Percentiles rank a stretch among this genome's conserved stretches.
These are phyloP conservation scores for Miniopterus natalensis DNA, from an alignment of 2,113 vertebrate genomes.

Conservation along the genomic window DNA sequence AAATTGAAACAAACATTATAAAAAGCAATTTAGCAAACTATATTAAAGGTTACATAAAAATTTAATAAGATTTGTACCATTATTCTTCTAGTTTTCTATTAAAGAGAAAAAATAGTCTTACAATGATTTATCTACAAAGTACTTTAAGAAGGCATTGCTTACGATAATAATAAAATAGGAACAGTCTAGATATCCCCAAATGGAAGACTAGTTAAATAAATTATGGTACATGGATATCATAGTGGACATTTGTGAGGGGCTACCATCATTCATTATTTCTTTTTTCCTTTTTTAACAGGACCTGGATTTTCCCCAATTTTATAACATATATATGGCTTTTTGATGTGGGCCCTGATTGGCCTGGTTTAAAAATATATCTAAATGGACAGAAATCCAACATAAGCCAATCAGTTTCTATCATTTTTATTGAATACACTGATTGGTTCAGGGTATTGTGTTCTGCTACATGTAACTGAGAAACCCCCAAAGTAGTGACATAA, in stretches of 20 bases:
- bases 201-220: neutral
- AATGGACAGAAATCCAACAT: neutral
- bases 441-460: neutral
- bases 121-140: neutral
- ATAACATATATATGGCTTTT: neutral
- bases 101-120: neutral
- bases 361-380: neutral
- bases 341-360: neutral
- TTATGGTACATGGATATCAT: neutral
- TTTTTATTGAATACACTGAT: neutral
- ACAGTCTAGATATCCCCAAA: neutral
- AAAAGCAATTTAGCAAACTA: conserved; percentile 33
- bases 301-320: neutral
- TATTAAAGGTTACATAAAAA: neutral
- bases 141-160: neutral
- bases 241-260: neutral
- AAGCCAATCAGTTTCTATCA: neutral
- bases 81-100: neutral
- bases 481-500: neutral
- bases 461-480: neutral
- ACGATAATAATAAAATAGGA: neutral
- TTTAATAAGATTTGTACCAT: neutral
- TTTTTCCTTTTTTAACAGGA: neutral
- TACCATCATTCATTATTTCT: neutral
- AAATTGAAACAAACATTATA: neutral